These are phyloP conservation scores for Pegea sp. DNA, from an alignment of 23 tunicate genomes.

Conservation along the genomic window DNA sequence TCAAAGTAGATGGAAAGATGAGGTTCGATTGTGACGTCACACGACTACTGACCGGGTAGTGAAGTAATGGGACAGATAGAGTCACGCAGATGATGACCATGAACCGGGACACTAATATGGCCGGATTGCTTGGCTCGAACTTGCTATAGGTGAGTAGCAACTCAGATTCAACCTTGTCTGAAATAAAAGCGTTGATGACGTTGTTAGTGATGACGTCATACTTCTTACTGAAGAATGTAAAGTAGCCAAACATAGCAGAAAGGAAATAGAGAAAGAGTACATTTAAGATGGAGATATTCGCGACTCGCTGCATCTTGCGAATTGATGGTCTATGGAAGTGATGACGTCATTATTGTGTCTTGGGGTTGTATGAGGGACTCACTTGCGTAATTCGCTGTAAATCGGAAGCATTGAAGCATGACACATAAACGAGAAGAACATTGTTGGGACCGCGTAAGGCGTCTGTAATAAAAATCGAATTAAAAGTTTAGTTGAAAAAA, in stretches of 20 bases:
- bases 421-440: slow-evolving; percentile 83
- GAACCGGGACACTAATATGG: slow-evolving; percentile 31
- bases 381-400: slow-evolving; percentile 69
- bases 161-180: slow-evolving; percentile 53
- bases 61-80: slow-evolving; percentile 57
- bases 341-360: not conserved
- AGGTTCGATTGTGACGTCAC: too few species aligned
- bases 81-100: slow-evolving; percentile 77
- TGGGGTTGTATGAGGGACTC: not conserved
- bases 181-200: not conserved
- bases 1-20: too few species aligned
- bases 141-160: slow-evolving; percentile 51
- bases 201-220: not conserved
- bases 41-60: slow-evolving; percentile 86
- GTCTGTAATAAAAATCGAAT: slow-evolving; percentile 14
- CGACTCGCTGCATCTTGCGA: slow-evolving; percentile 59
- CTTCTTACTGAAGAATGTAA: slow-evolving; percentile 71
- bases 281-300: slow-evolving; percentile 20
- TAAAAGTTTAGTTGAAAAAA: not conserved
- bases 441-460: slow-evolving; percentile 84
- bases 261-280: slow-evolving; percentile 26
- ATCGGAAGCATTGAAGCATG: slow-evolving; percentile 96
- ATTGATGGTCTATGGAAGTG: slow-evolving; percentile 25
- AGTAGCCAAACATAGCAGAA: slow-evolving; percentile 54
- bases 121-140: slow-evolving; percentile 25